Evolutionary conservation across 2,888 invertebrate species (phyloP), one percentile per base, ranked within the genome.

Genomic region (Aspidapion aeneum): DNA sequence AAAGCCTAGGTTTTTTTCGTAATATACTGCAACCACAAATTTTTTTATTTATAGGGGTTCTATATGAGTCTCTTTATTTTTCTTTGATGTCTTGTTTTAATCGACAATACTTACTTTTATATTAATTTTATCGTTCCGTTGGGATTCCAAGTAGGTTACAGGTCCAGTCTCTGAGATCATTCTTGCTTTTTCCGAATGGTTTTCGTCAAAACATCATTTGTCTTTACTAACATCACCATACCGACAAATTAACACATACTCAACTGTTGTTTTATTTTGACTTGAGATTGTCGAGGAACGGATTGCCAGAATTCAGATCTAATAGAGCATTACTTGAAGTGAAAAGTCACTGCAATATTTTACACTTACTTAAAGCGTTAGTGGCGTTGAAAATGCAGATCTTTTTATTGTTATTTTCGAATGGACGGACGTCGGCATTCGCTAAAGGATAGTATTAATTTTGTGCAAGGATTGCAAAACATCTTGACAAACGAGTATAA

Each of bases 401-500:
- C 67, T 68, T 68, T 69, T 71, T 71, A 64, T 70, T 71, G 66
- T 69, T 71, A 68, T 70, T 70, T 67, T 64, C 60, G 58, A 54
- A 62, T 52, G 57, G 66, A 61, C 55, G 57, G 66, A 61, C 68
- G 70, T 64, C 71, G 72, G 70, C 67, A 52, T 62, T 62, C 67
- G 65, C 65, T 72, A 75, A 75, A 75, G 74, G 68, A 69, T 67
- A 69, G 70, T 75, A 77, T 77, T 77, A 77, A 77, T 77, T 76
- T 74, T 72, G 73, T 73, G 73, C 74, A 74, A 74, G 35, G 75
- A 72, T 74, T 72, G 74, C 74, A 74, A 73, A 77, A 72, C 74
- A 73, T 73, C 75, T 73, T 74, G 77, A 77, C 77, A 78, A 78
- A 78, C 76, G 74, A 74, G 74, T 71, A 72, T 78, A 75, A 76